Evolutionary conservation across 2,113 vertebrate genomes (phyloP).

Genomic region (Myrmecobius fasciatus): DNA sequence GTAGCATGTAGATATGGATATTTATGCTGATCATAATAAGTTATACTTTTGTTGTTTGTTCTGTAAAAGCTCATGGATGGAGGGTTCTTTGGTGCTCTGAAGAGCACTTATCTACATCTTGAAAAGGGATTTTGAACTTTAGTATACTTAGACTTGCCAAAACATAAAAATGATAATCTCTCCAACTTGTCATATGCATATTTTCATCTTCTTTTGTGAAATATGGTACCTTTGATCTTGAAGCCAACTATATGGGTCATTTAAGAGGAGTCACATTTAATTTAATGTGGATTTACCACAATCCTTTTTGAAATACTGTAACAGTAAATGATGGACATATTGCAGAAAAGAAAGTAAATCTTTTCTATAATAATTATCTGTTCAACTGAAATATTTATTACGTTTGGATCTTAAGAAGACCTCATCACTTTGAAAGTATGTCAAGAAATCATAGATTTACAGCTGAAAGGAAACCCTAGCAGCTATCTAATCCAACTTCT

Average conservation of each 20-base stretch:
- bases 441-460: background rate
- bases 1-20: background rate
- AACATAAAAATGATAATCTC: background rate
- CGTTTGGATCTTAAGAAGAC: background rate
- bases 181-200: background rate
- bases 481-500: background rate
- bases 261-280: conserved; percentile 3
- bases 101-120: background rate
- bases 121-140: background rate
- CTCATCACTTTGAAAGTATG: background rate
- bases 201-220: background rate
- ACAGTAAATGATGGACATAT: background rate
- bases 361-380: background rate
- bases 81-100: background rate
- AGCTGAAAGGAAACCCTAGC: background rate
- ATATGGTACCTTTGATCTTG: background rate
- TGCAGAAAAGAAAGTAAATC: background rate
- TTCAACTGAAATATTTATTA: background rate
- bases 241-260: background rate
- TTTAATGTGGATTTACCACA: background rate
- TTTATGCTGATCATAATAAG: background rate
- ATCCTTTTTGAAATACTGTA: background rate
- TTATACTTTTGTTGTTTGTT: background rate
- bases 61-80: background rate
- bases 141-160: background rate